Percentiles rank a stretch among this genome's conserved stretches.
Evolutionary conservation across 2,797 vertebrate species (phyloP).

Genomic region (Anisognathus igniventris): DNA sequence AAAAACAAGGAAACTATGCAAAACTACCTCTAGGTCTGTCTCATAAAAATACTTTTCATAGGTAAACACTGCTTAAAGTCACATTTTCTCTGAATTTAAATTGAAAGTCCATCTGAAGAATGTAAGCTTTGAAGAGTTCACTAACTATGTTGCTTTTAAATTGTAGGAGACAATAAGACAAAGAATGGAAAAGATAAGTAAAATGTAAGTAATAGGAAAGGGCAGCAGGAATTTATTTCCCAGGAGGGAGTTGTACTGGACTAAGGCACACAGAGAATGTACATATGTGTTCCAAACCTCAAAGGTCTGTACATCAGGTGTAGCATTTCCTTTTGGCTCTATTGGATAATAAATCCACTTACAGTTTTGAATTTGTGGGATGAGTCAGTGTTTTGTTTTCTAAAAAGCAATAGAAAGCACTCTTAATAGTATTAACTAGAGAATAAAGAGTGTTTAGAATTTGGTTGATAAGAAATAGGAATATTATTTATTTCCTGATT

Average conservation of each 20-base stretch:
- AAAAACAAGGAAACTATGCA: constrained; percentile 28
- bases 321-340: constrained; percentile 71
- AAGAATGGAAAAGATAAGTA: constrained; percentile 84
- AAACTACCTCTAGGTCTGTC: neutral
- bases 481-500: neutral
- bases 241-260: constrained; percentile 40
- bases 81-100: constrained; percentile 14
- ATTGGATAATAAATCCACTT: constrained; percentile 68
- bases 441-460: constrained; percentile 38
- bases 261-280: constrained; percentile 20
- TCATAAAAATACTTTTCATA: constrained; percentile 29
- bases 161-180: constrained; percentile 81
- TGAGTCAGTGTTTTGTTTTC: constrained; percentile 65
- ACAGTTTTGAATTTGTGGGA: constrained; percentile 61
- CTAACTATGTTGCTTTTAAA: constrained; percentile 73
- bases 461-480: neutral
- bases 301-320: constrained; percentile 65
- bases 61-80: constrained; percentile 25
- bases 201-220: constrained; percentile 82
- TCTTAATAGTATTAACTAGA: constrained; percentile 37
- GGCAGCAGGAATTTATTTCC: constrained; percentile 68
- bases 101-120: constrained; percentile 47
- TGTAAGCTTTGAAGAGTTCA: constrained; percentile 53
- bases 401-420: constrained; percentile 30
- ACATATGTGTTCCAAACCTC: constrained; percentile 66